Conservation (phyloP, 2,113 vertebrate genomes). For the Microtus ochrogaster region DNA sequence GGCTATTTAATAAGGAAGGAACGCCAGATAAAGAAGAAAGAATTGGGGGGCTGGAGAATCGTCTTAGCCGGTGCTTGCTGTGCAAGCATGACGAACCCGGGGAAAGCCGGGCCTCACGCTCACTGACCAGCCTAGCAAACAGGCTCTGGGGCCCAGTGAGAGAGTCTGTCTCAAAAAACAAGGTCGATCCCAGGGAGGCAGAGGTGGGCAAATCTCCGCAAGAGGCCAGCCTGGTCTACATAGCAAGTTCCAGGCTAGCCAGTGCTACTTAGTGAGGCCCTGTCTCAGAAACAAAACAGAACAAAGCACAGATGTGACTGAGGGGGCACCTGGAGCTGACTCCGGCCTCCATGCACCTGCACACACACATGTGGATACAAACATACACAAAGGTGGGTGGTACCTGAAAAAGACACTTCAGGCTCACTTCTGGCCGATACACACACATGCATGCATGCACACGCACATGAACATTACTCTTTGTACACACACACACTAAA, state of each 20-base stretch:
- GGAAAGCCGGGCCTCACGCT: background rate
- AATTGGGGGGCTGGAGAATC: background rate
- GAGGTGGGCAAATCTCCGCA: background rate
- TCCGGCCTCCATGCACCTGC: background rate
- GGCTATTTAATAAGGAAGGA: background rate
- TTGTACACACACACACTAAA: background rate
- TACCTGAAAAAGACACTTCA: background rate
- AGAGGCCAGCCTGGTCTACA: background rate
- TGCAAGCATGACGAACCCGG: accelerated
- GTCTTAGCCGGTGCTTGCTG: background rate
- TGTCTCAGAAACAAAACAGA: background rate
- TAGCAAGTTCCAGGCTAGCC: background rate
- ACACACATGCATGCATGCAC: background rate
- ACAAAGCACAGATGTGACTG: background rate
- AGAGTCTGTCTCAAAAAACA: background rate
- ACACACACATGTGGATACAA: background rate
- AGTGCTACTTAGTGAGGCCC: background rate
- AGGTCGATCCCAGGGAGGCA: background rate
- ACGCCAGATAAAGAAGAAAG: background rate
- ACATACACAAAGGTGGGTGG: background rate
- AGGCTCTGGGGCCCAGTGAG: background rate
- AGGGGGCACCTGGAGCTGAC: background rate
- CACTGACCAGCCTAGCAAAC: background rate
- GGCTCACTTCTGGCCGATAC: background rate
- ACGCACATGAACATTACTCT: too few species aligned